Evolutionary conservation across 1,140 invertebrate genomes (phyloP), one percentile per base, ranked within the genome.

Genomic region (Hyles euphorbiae): DNA sequence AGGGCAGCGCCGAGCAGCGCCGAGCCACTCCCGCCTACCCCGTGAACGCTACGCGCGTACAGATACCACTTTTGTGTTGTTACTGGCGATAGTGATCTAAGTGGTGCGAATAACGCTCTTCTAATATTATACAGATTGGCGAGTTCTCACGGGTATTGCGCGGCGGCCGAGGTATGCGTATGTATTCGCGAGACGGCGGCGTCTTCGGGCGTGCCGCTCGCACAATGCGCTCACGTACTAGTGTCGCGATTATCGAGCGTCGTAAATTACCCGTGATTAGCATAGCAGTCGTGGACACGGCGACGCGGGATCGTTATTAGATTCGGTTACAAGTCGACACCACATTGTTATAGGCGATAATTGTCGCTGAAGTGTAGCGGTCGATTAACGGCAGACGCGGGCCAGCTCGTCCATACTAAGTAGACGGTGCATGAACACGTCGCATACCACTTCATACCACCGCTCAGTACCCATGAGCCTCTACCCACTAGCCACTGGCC

Each of bases 241-340:
- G 52, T 72, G 69, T 83, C 78, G 82, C 83, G 83, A 88, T 88
- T 85, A 87, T 84, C 81, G 75, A 63, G 63, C 74, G 63, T 83
- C 82, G 83, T 85, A 88, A 87, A 85, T 87, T 83, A 88, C 82
- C 54, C 72, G 63, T 70, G 79, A 87, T 88, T 88, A 84, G 78
- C 85, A 88, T 88, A 83, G 73, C 46, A 78, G 75, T 80, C 82
- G 85, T 84, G 81, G 72, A 76, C 80, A 81, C 64, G 80, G 77
- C 74, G 75, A 71, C 74, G 65, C 60, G 58, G 68, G 72, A 63
- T 79, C 70, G 73, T 73, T 76, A 83, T 87, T 85, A 85, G 76
- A 77, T 84, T 82, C 74, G 81, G 75, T 69, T 74, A 76, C 75
- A 77, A 73, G 52, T 65, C 67, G 66, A 79, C 75, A 77, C 61